These are phyloP conservation scores for Bedellia somnulentella DNA, from an alignment of 2,888 invertebrate genomes.

Conservation along the genomic window DNA sequence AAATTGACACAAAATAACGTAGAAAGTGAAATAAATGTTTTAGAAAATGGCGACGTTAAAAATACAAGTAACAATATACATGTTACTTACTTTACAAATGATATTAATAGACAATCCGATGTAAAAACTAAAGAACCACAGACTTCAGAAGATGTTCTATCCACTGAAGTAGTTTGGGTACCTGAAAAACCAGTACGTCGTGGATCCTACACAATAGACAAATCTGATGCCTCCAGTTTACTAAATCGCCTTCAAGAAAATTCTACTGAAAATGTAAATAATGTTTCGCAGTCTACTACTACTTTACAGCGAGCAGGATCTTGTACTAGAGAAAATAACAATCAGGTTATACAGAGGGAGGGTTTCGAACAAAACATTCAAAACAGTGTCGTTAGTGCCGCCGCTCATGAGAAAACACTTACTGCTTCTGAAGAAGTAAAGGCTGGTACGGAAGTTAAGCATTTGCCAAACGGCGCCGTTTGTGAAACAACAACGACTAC, in stretches of 20 bases:
- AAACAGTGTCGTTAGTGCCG: slow-evolving; percentile 27
- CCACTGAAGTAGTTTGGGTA: slow-evolving; percentile 45
- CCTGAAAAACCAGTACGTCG: slow-evolving; percentile 38
- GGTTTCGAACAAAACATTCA: slow-evolving; percentile 36
- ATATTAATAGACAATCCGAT: too few species aligned
- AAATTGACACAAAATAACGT: neutral
- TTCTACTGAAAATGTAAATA: slow-evolving; percentile 36
- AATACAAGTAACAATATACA: too few species aligned
- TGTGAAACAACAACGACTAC: slow-evolving; percentile 45
- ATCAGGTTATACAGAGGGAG: slow-evolving; percentile 26
- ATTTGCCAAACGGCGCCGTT: slow-evolving; percentile 38
- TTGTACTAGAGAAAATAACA: slow-evolving; percentile 24
- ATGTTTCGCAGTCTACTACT: slow-evolving; percentile 29
- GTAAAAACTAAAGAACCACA: neutral
- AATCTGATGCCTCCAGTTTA: slow-evolving; percentile 25
- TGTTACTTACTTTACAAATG: too few species aligned
- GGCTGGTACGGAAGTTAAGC: slow-evolving; percentile 36
- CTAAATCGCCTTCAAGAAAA: slow-evolving; percentile 32
- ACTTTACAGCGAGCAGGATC: slow-evolving; percentile 30
- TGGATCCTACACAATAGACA: slow-evolving; percentile 49
- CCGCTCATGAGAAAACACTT: slow-evolving; percentile 33
- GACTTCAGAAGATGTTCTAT: slow-evolving; percentile 23
- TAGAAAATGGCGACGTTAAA: neutral
- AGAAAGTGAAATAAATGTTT: neutral
- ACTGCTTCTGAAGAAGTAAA: slow-evolving; percentile 34